phyloP scores from a whole-genome alignment of 2,888 invertebrate species.

The Crematogaster levior region DNA sequence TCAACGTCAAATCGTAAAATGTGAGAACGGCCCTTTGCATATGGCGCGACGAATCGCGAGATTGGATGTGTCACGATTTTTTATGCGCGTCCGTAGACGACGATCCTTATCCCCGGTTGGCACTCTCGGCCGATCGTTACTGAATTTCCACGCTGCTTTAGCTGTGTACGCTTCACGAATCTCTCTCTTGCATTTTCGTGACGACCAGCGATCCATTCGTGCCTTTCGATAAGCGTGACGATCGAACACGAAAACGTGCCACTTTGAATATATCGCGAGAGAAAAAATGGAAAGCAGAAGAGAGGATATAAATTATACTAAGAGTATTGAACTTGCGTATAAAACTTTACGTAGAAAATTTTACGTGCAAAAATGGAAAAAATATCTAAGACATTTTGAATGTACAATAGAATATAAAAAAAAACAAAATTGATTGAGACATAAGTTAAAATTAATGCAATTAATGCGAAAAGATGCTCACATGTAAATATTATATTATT shows the following conservation, averaged over 20 bases:
- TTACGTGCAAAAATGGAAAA: neutral
- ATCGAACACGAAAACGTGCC: slow-evolving; percentile 25
- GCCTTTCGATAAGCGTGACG: slow-evolving; percentile 33
- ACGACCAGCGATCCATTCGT: slow-evolving; percentile 30
- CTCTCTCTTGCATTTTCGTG: slow-evolving; percentile 29
- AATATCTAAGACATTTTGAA: neutral
- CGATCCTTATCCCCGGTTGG: slow-evolving; percentile 40
- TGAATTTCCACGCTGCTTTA: slow-evolving; percentile 48
- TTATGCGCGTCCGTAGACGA: slow-evolving; percentile 52
- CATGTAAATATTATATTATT: neutral
- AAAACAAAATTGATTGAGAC: neutral
- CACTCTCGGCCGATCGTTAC: slow-evolving; percentile 48
- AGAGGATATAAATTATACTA: neutral
- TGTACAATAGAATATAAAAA: neutral
- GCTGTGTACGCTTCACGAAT: neutral
- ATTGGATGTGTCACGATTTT: slow-evolving; percentile 76
- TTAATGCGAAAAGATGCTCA: neutral
- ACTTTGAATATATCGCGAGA: slow-evolving; percentile 35
- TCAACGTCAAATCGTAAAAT: slow-evolving; percentile 68
- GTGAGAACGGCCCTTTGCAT: slow-evolving; percentile 73
- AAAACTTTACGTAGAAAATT: neutral
- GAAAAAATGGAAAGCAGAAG: neutral
- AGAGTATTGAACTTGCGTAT: neutral
- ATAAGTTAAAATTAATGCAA: neutral
- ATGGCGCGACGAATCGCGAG: slow-evolving; percentile 77